phyloP scores from a whole-genome alignment of 2,113 vertebrate genomes.

The Myxocyprinus asiaticus region DNA sequence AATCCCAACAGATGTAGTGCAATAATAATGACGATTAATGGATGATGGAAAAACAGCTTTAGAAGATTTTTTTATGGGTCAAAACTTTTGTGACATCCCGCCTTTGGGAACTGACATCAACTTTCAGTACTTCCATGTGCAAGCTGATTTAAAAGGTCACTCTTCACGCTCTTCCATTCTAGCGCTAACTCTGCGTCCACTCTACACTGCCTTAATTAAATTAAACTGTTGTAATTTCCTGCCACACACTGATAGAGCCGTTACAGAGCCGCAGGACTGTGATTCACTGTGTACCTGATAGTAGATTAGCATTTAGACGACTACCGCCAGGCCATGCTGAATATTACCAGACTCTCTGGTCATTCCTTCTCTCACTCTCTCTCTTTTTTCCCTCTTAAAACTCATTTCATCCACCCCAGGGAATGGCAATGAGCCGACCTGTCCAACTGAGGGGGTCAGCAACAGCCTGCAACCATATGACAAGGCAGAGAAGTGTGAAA shows the following conservation, averaged over 20 bases:
- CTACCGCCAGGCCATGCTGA: constrained; percentile 49
- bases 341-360: constrained; percentile 44
- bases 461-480: background rate
- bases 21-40: no score
- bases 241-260: constrained; percentile 5
- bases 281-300: constrained; percentile 29
- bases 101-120: background rate
- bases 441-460: constrained; percentile 9
- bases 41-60: no score
- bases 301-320: constrained; percentile 45
- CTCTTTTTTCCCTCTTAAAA: constrained; percentile 20
- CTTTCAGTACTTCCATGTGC: background rate
- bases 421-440: background rate
- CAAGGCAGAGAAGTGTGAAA: background rate
- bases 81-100: background rate
- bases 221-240: constrained; percentile 36
- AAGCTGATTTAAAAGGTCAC: constrained; percentile 14
- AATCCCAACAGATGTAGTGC: no score
- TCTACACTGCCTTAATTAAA: constrained; percentile 31
- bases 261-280: constrained; percentile 6
- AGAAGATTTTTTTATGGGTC: background rate
- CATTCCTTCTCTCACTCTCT: constrained; percentile 31
- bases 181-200: background rate
- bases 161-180: background rate
- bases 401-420: constrained; percentile 37